Evolutionary conservation across 1,140 invertebrate species (phyloP), one percentile per base, ranked within the genome.

Genomic region (Plutomurus gul): DNA sequence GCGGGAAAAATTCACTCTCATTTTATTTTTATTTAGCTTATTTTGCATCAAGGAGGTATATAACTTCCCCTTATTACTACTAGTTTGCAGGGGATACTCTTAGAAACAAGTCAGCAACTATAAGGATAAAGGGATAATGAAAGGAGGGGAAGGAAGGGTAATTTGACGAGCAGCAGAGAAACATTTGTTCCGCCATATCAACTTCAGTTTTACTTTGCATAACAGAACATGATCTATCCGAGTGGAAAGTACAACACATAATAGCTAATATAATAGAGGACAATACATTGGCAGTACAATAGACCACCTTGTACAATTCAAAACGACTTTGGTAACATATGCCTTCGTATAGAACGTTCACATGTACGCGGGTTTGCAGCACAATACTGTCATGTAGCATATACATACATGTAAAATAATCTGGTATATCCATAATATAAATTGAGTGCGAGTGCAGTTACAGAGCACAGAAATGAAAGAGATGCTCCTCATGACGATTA

Each of bases 181-280:
- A 65, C 56, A 65, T 65, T 65, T 65, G 56, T 65, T 65, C 56
- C 56, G 27, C 56, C 56, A 36, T 65, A 65, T 65, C 56, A 65
- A 65, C 27, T 65, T 65, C 27, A 30, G 11, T n/a, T 33, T 25
- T 25, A 27, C 56, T 65, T 65, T 65, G 56, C 56, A 65, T 65
- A 65, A 65, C 27, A 65, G 0, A 51, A 51, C 18, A 51, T 27
- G 36, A 65, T 10, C 11, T 7, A 30, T 22, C 18, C 20, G 47
- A 22, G 20, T 3, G 5, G 56, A 65, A 65, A 5, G 8, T 65
- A 65, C 56, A 65, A n/a, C n/a, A n/a, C n/a, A n/a, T n/a, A n/a
- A n/a, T 30, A 36, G 56, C 56, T 65, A 65, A 65, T 65, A 65
- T 33, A 65, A 65, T 65, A 30, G 51, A 33, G 13, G 11, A 33